Base-by-base conservation (phyloP, 2,888 invertebrate genomes). In the Antheraea yamamai region DNA sequence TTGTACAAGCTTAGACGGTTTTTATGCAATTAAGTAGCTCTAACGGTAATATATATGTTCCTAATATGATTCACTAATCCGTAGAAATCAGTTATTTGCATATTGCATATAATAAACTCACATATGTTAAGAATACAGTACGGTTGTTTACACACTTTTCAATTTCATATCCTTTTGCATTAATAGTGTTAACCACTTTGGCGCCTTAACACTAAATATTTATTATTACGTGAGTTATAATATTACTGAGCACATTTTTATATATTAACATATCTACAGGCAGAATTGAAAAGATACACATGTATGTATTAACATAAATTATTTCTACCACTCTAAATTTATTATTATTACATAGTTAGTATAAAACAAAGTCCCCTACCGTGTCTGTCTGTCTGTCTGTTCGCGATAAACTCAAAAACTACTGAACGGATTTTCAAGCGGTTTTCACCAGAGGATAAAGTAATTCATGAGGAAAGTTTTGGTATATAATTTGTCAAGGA, bases 141-240 rank as follows among this genome's bases (percentile, higher is more conserved):
- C 16, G 16, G 55, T 68, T 23, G n/a, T 58, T 47, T 71, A 70
- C 47, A 61, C 0, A 16, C 2, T 72, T 26, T 47, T 4, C n/a
- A n/a, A 70, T 76, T 26, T 35, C 20, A 18, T 30, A 47, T 61
- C 23, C 61, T 70, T 70, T 71, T 30, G 12, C 6, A 61, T 58
- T 61, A 71, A 70, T 70, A 39, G 70, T 55, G n/a, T 39, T 58
- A 23, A 74, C 18, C 26, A 58, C 6, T 66, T 52, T 47, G 64
- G n/a, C 51, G 64, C 73, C 47, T 66, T 30, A 51, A 26, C n/a
- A 70, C 10, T 70, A 39, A 20, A 74, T 16, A 58, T 30, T 14
- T 20, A n/a, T 39, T 39, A 39, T 23, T 70, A 68, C 23, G 30
- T 74, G 7, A 16, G 52, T 66, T 73, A 66, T 10, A 16, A 64